Conservation (phyloP, 2,888 invertebrate species). For the Pterobdella sp. region DNA sequence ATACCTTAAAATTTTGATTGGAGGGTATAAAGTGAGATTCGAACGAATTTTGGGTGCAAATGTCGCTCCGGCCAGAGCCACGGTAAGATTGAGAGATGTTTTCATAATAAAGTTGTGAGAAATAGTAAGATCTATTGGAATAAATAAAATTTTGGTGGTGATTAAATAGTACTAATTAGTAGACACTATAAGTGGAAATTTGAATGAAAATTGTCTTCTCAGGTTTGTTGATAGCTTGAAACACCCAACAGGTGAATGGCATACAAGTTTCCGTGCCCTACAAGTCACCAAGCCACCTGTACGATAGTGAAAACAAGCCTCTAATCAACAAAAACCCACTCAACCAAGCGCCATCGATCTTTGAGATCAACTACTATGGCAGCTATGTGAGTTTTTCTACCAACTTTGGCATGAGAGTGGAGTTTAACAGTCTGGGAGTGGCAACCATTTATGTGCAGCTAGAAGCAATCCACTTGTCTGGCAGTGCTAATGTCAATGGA, state of each 20-base stretch:
- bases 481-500: background rate
- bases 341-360: background rate
- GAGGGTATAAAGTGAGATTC: background rate
- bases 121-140: too few species aligned
- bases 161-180: too few species aligned
- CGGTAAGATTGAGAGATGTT: too few species aligned
- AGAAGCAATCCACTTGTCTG: background rate
- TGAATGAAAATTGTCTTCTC: too few species aligned
- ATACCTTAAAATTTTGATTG: background rate
- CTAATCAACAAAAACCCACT: background rate
- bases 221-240: too few species aligned
- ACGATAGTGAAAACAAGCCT: background rate
- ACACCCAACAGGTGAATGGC: constrained; percentile 13
- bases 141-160: too few species aligned
- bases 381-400: background rate
- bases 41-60: background rate
- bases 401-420: background rate
- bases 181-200: too few species aligned
- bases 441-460: background rate
- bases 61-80: background rate
- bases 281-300: background rate
- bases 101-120: too few species aligned
- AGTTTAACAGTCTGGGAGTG: constrained; percentile 7
- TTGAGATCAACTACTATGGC: background rate
- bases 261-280: constrained; percentile 6